Evolutionary conservation across 1,140 invertebrate genomes (phyloP), one percentile per base, ranked within the genome.

Genomic region (Pristionchus pacificus): DNA sequence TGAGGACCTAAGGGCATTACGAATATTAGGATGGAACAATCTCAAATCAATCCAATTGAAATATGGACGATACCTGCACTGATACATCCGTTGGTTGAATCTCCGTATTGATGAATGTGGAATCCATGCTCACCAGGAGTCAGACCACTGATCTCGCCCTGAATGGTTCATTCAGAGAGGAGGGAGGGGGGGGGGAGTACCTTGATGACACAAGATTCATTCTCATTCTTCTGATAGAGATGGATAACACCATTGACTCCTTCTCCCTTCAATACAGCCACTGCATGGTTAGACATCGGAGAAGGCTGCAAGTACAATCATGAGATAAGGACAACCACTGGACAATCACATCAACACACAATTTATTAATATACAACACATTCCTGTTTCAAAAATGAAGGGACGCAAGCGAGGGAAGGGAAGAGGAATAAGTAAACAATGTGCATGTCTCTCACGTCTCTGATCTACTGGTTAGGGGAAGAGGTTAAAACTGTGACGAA

Each of bases 101-200:
- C 94, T 0, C 95, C 95, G 84, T 93, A 95, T 86, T 97, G 91
- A 83, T 98, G 95, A 68, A 98, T 89, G 84, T 98, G 95, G 86
- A 98, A 98, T 31, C 95, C 93, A 84, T 93, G 92, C 29, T 92
- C 89, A 32, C 87, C 87, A 60, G 25, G 87, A 78, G 87, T 86
- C 6, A 97, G 86, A 13, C 91, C 91, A 19, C 79, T 84, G 60
- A 97, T 85, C 55, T 85, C 85, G 14, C 93, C 92, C 58, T 49
- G 6, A 49, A 49, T 19, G 19, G 19, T 10, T 49, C 6, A 19
- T 10, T 6, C 6, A 10, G 77, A 24, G 38, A 59, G 1, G 71
- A 67, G 49, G 79, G 79, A 6, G 61, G 67, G 30, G 59, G 68
- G 30, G 82, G 74, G 19, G 63, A 49, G 14, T 72, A 67, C 71